Conservation (phyloP, 2,113 vertebrate genomes). For the Lanius collurio region DNA sequence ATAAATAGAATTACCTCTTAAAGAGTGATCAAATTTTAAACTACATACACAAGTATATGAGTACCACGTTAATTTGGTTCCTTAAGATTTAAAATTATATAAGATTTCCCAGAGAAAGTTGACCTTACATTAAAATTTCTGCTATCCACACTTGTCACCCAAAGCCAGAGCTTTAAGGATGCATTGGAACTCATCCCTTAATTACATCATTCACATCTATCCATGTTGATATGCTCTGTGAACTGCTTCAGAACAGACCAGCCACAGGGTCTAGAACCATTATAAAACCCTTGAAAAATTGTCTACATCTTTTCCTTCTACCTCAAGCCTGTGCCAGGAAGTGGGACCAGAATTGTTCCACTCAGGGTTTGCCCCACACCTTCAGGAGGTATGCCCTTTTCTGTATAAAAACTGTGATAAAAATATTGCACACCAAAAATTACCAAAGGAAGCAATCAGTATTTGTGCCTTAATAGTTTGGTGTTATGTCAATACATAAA, state of each 20-base stretch:
- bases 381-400: background rate
- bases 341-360: background rate
- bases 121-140: background rate
- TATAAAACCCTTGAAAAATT: background rate
- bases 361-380: background rate
- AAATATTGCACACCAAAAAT: background rate
- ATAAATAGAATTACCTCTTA: background rate
- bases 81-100: background rate
- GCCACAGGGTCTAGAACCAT: background rate
- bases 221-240: background rate
- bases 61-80: background rate
- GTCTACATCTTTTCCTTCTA: background rate
- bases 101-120: background rate
- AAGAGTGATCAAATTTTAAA: background rate
- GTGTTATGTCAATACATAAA: background rate
- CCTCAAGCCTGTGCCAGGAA: background rate
- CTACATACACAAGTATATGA: background rate
- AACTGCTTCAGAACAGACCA: background rate
- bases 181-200: background rate
- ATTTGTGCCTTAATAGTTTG: background rate
- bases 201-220: fast-evolving
- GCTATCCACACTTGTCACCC: background rate
- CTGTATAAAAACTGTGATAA: background rate
- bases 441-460: background rate
- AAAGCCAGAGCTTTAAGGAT: background rate